Conservation (phyloP, 1,140 invertebrate species). For the Tribolium castaneum region DNA sequence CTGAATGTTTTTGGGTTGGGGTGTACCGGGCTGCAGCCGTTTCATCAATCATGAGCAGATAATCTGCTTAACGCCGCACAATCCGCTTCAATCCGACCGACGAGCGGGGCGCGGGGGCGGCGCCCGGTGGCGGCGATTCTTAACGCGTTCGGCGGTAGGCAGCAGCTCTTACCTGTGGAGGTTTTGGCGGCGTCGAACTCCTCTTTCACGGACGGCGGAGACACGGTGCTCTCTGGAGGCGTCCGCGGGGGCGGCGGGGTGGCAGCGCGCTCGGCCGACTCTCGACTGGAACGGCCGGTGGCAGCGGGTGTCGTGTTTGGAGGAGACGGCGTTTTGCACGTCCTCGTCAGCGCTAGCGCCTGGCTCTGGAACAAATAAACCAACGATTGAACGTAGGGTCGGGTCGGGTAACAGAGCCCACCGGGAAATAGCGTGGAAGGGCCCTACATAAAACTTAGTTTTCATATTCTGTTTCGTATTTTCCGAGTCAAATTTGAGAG, state of each 20-base stretch:
- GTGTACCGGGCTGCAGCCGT: constrained; percentile 58
- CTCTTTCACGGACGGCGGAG: constrained; percentile 63
- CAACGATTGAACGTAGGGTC: too few species aligned
- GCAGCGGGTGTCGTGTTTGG: constrained; percentile 61
- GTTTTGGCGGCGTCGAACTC: constrained; percentile 56
- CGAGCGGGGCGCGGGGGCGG: constrained; percentile 10
- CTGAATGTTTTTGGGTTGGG: constrained; percentile 55
- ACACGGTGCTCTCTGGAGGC: constrained; percentile 65
- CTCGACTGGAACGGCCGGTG: constrained; percentile 55
- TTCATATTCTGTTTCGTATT: too few species aligned
- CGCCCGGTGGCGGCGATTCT: constrained; percentile 14
- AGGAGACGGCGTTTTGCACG: constrained; percentile 68
- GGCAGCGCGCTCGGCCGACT: constrained; percentile 65
- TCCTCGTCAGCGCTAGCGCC: constrained; percentile 70
- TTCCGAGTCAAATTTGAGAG: too few species aligned
- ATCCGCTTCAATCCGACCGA: constrained; percentile 64
- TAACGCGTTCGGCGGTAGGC: too few species aligned
- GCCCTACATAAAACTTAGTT: too few species aligned
- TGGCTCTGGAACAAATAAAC: constrained; percentile 70
- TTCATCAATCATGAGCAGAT: constrained; percentile 74
- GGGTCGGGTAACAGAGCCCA: too few species aligned
- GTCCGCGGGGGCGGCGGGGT: constrained; percentile 67
- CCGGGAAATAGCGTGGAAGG: too few species aligned
- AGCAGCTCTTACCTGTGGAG: constrained; percentile 55
- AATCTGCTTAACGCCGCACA: constrained; percentile 70